Percentiles rank a stretch among this genome's conserved stretches.
Evolutionary conservation across 1,140 invertebrate species (phyloP).

Genomic region (Liolophura sinensis): DNA sequence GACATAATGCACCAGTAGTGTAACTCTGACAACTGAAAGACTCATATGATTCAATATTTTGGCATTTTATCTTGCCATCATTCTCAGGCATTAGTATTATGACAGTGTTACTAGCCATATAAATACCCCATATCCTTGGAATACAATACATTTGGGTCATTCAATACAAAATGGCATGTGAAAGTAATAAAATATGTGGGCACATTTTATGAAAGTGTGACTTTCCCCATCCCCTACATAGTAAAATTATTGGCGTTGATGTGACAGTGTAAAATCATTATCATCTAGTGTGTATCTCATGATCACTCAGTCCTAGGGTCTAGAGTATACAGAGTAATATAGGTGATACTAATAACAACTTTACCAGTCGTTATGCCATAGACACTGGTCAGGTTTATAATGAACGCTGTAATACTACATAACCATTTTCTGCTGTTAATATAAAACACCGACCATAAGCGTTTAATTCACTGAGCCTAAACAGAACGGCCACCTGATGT

Average conservation of each 20-base stretch:
- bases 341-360: neutral
- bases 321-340: neutral
- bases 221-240: neutral
- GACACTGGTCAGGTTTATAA: neutral
- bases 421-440: neutral
- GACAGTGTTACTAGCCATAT: too few relatives aligned
- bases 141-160: too few relatives aligned
- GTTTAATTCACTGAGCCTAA: neutral
- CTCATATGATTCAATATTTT: too few relatives aligned
- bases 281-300: neutral
- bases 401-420: neutral
- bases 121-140: too few relatives aligned
- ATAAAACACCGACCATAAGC: neutral
- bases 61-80: too few relatives aligned
- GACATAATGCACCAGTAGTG: too few relatives aligned
- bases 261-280: neutral
- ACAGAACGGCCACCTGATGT: too few relatives aligned
- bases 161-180: too few relatives aligned
- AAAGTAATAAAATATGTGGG: too few relatives aligned
- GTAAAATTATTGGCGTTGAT: neutral
- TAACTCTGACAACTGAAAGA: too few relatives aligned
- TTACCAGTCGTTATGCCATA: neutral
- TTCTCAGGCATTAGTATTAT: too few relatives aligned
- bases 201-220: neutral
- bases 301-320: too few relatives aligned